phyloP scores from a whole-genome alignment of 2,888 invertebrate species.

The Callosobruchus maculatus region DNA sequence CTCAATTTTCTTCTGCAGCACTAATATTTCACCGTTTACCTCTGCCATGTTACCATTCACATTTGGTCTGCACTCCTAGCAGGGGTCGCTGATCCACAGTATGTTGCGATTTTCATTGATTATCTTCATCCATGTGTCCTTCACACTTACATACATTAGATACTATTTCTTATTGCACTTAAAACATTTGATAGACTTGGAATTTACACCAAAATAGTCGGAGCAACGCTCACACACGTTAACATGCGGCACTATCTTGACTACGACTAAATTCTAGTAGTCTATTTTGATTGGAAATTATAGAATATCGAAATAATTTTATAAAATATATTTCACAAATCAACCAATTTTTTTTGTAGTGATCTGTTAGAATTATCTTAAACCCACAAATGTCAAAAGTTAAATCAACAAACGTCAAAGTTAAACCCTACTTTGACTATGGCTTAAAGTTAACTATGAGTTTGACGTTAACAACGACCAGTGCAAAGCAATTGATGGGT shows the following conservation, averaged over 20 bases:
- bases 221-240: background rate
- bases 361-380: no score
- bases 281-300: no score
- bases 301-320: no score
- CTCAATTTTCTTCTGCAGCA: background rate
- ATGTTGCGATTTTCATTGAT: background rate
- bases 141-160: background rate
- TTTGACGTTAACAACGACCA: no score
- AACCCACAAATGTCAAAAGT: no score
- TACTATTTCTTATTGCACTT: background rate
- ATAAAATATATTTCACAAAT: no score
- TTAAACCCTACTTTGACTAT: no score
- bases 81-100: conserved; percentile 1
- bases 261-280: no score
- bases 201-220: conserved; percentile 2
- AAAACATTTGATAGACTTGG: background rate
- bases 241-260: background rate
- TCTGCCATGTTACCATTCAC: background rate
- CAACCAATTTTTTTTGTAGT: no score
- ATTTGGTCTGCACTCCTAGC: background rate
- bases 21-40: background rate
- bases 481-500: no score
- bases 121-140: background rate
- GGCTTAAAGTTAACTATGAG: no score
- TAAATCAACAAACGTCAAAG: no score